phyloP scores from a whole-genome alignment of 1,140 invertebrate species.

The Acyrthosiphon pisum region DNA sequence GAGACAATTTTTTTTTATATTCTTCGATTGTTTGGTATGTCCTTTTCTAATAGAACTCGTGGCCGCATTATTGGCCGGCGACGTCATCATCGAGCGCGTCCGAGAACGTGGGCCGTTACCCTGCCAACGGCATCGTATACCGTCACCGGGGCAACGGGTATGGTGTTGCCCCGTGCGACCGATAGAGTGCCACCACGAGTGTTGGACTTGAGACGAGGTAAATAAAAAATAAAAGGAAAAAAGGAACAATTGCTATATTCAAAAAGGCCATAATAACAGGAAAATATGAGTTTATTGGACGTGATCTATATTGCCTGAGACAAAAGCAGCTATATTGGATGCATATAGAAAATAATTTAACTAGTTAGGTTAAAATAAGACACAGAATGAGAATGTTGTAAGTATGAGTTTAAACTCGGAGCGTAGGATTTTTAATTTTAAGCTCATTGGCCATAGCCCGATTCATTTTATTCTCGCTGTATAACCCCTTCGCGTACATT shows the following conservation, averaged over 20 bases:
- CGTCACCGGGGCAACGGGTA: conserved; percentile 53
- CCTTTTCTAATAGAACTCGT: conserved; percentile 35
- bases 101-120: conserved; percentile 56
- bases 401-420: background rate
- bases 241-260: conserved; percentile 28
- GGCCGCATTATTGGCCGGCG: conserved; percentile 45
- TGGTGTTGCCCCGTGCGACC: conserved; percentile 55
- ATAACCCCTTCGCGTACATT: background rate
- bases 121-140: conserved; percentile 56
- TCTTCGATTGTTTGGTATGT: background rate
- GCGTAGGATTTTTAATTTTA: conserved; percentile 7
- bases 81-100: conserved; percentile 51
- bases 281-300: background rate
- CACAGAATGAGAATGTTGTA: background rate
- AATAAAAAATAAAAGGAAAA: conserved; percentile 25
- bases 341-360: background rate
- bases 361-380: background rate
- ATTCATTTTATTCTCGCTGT: background rate
- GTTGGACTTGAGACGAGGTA: conserved; percentile 26
- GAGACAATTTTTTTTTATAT: background rate
- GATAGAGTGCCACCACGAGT: conserved; percentile 45
- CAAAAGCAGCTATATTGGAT: background rate
- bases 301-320: background rate
- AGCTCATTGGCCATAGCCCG: conserved; percentile 1
- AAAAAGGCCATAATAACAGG: background rate